A percentile compares a stretch with the other conserved stretches of the same genome.
Conservation (phyloP, 2,797 vertebrate genomes). For the Mallotus villosus region DNA sequence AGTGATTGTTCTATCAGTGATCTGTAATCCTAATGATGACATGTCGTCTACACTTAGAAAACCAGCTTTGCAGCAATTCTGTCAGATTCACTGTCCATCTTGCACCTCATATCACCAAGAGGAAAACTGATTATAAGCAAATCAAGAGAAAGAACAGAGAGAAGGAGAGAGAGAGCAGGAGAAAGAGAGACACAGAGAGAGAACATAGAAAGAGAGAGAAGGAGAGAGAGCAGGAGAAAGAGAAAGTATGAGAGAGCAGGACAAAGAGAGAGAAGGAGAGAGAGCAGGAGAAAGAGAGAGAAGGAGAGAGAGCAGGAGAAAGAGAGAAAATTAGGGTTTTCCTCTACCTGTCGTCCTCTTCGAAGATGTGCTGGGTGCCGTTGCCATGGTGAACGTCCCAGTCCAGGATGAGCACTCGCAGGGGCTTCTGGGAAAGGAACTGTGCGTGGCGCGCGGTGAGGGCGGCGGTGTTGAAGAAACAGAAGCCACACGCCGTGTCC, state of each 20-base stretch:
- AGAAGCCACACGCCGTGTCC: conserved; percentile 84
- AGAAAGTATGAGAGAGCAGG: too few species aligned
- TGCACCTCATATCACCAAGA: too few species aligned
- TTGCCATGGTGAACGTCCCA: conserved; percentile 94
- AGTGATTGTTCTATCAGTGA: too few species aligned
- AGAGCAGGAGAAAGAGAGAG: not conserved
- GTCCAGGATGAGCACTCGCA: conserved; percentile 85
- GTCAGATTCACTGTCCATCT: too few species aligned
- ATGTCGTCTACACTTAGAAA: too few species aligned
- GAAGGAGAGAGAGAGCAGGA: not conserved
- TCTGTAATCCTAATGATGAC: too few species aligned
- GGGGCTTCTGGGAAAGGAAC: conserved; percentile 56
- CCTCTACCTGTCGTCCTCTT: conserved; percentile 82
- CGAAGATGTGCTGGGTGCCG: conserved; percentile 89
- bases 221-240: not conserved
- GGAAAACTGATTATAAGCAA: too few species aligned
- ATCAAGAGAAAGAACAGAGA: not conserved
- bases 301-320: not conserved
- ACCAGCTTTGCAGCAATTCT: too few species aligned
- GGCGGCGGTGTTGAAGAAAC: conserved; percentile 87
- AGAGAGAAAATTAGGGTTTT: not conserved
- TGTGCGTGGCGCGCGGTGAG: conserved; percentile 84
- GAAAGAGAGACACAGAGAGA: not conserved
- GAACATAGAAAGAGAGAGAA: not conserved
- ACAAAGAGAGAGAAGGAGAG: not conserved